Percentiles rank a stretch among this genome's conserved stretches.
Evolutionary conservation across 2,113 vertebrate species (phyloP).

Genomic region (Dipodomys merriami): DNA sequence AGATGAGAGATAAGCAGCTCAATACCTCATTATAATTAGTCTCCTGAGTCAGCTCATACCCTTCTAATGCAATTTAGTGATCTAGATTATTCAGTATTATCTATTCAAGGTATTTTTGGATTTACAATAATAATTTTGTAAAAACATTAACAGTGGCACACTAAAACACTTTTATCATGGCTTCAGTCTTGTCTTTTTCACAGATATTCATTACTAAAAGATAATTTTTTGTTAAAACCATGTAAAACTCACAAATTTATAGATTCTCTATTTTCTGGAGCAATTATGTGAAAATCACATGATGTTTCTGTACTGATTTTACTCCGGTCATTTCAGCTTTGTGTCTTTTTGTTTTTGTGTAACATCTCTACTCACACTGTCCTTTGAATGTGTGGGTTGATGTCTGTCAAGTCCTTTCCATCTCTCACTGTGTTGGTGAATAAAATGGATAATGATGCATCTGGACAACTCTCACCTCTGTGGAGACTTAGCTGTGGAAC

Average conservation of each 20-base stretch:
- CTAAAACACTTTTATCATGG: conserved; percentile 60
- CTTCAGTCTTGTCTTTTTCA: conserved; percentile 67
- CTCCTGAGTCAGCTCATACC: conserved; percentile 77
- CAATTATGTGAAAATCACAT: not conserved
- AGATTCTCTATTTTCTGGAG: not conserved
- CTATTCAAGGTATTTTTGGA: conserved; percentile 75
- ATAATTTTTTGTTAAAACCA: conserved; percentile 70
- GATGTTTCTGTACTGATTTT: not conserved
- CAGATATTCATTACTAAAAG: conserved; percentile 70
- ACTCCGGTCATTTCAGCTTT: not conserved
- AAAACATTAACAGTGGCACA: conserved; percentile 73
- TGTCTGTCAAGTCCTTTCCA: not conserved
- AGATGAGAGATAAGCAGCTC: conserved; percentile 63
- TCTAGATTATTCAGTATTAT: conserved; percentile 79
- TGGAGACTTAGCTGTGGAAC: not conserved
- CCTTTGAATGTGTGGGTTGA: conserved; percentile 46
- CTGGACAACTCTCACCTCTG: not conserved
- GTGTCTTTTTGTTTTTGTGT: not conserved
- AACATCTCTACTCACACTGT: not conserved
- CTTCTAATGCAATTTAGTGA: conserved; percentile 80
- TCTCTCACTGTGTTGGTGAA: rapidly evolving
- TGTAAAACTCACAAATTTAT: not conserved
- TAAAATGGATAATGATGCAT: not conserved
- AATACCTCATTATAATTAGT: conserved; percentile 79
- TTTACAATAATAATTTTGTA: conserved; percentile 77